These are phyloP conservation scores for Brachyhypopomus occidentalis DNA, from an alignment of 2,113 vertebrate species.

Conservation along the genomic window DNA sequence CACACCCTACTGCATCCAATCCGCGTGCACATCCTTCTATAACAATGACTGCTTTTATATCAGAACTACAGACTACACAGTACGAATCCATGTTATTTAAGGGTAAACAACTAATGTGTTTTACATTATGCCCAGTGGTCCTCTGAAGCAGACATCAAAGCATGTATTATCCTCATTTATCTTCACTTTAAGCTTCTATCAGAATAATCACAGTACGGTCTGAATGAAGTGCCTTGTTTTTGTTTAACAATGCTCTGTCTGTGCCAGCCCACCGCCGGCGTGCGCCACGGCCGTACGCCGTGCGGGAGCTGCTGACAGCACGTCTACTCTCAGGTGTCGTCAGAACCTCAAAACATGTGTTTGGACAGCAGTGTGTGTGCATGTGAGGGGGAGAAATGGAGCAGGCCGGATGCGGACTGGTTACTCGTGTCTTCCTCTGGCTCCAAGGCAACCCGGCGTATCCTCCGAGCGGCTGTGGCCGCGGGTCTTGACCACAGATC, in stretches of 20 bases:
- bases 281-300: no score
- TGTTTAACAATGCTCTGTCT: slow-evolving; percentile 31
- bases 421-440: slow-evolving; percentile 12
- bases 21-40: neutral
- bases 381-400: slow-evolving; percentile 10
- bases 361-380: slow-evolving; percentile 43
- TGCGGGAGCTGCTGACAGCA: slow-evolving; percentile 50
- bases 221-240: no score
- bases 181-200: slow-evolving; percentile 52
- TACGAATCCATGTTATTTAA: slow-evolving; percentile 14
- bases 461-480: slow-evolving; percentile 16
- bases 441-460: slow-evolving; percentile 16
- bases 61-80: neutral
- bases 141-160: slow-evolving; percentile 59
- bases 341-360: slow-evolving; percentile 66
- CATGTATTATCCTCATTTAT: slow-evolving; percentile 59
- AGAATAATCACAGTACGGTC: neutral
- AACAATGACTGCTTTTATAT: neutral
- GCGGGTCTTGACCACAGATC: slow-evolving; percentile 10
- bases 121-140: slow-evolving; percentile 34
- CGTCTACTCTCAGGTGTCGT: slow-evolving; percentile 63
- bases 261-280: neutral
- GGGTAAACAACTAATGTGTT: slow-evolving; percentile 49
- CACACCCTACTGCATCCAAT: neutral
- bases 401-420: slow-evolving; percentile 22